phyloP scores from a whole-genome alignment of 2,888 invertebrate species.

The Sericinus montela region DNA sequence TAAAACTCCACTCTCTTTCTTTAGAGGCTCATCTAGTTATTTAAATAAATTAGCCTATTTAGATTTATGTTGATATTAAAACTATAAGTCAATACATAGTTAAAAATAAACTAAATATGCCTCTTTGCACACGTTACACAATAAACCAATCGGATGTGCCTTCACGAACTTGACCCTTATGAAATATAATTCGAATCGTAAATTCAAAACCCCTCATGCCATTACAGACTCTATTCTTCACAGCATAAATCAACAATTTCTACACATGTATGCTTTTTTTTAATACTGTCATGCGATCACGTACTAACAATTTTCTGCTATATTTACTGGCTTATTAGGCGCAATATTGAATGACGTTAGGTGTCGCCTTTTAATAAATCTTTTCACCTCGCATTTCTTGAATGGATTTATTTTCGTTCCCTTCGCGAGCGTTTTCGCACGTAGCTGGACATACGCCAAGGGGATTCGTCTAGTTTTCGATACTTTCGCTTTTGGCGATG shows the following conservation, averaged over 20 bases:
- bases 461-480: conserved; percentile 43
- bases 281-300: conserved; percentile 1
- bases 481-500: conserved; percentile 23
- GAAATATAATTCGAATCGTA: conserved; percentile 26
- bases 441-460: conserved; percentile 58
- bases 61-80: too few species aligned
- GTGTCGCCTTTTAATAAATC: conserved; percentile 51
- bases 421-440: conserved; percentile 59
- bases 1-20: too few species aligned
- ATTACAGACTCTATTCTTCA: conserved; percentile 25
- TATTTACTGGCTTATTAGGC: conserved; percentile 16
- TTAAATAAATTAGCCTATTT: too few species aligned
- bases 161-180: conserved; percentile 59
- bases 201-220: conserved; percentile 20
- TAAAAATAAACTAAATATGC: too few species aligned
- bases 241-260: conserved; percentile 5
- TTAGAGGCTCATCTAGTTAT: too few species aligned
- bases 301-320: not conserved
- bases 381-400: conserved; percentile 55
- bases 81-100: too few species aligned
- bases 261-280: not conserved
- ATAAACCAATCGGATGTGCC: conserved; percentile 50
- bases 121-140: conserved; percentile 30
- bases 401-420: conserved; percentile 70
- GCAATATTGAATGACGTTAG: not conserved